A percentile compares a stretch with the other conserved stretches of the same genome.
These are phyloP conservation scores for Coelinius sp. DNA, from an alignment of 2,888 invertebrate genomes.

Conservation along the genomic window DNA sequence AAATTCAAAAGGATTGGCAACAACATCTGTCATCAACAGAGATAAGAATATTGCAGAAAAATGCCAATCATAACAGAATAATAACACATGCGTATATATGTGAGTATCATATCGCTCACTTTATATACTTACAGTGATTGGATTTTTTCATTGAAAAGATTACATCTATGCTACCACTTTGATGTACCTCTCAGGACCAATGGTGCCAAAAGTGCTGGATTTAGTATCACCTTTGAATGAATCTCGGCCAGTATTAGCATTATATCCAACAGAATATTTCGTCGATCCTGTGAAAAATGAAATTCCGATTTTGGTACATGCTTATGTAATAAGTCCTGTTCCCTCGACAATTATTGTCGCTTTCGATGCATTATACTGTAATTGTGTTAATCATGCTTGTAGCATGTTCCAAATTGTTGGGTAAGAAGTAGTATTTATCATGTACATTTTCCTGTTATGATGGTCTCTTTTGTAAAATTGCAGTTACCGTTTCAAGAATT, in stretches of 20 bases:
- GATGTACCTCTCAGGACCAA: background rate
- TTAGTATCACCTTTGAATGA: constrained; percentile 12
- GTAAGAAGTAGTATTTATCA: background rate
- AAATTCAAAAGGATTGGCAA: constrained; percentile 12
- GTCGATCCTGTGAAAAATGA: constrained; percentile 26
- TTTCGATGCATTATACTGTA: constrained; percentile 18
- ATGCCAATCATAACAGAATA: background rate
- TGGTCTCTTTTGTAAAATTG: background rate
- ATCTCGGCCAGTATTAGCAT: constrained; percentile 1
- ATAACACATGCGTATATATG: constrained; percentile 9
- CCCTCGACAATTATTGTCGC: constrained; percentile 24
- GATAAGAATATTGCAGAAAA: background rate
- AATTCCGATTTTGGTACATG: constrained; percentile 9
- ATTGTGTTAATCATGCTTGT: constrained; percentile 25
- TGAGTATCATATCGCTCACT: background rate
- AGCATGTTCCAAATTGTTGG: constrained; percentile 31
- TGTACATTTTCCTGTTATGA: background rate
- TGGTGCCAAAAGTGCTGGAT: constrained; percentile 23
- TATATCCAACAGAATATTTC: constrained; percentile 28
- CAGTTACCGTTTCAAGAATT: constrained; percentile 7
- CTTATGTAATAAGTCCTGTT: constrained; percentile 11
- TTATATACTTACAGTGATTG: background rate
- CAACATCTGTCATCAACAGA: background rate
- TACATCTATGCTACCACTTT: background rate
- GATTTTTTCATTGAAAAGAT: background rate